phyloP scores from a whole-genome alignment of 2,888 invertebrate species.

The Acrobasis repandana region DNA sequence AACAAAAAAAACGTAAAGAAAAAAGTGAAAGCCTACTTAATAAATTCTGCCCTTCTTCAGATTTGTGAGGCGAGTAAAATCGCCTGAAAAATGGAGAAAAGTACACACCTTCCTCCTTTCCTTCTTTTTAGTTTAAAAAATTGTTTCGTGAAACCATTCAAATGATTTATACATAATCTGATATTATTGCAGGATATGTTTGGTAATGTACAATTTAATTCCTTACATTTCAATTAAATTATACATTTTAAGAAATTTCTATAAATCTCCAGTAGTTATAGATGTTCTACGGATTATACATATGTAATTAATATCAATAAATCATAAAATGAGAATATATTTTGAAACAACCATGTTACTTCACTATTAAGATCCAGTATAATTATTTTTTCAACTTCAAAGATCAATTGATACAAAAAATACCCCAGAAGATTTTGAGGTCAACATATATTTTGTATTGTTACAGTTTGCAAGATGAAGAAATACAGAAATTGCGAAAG shows the following conservation, averaged over 20 bases:
- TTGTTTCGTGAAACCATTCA: not conserved
- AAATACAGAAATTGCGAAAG: constrained; percentile 63
- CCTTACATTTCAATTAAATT: no score
- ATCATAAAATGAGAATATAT: no score
- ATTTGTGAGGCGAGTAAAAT: constrained; percentile 26
- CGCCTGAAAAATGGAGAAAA: constrained; percentile 28
- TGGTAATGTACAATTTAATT: not conserved
- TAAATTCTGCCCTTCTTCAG: constrained; percentile 1
- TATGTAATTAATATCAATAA: no score
- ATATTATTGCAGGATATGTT: not conserved
- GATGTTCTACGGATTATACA: no score
- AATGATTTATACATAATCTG: not conserved
- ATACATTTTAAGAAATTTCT: no score
- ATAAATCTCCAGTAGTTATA: no score
- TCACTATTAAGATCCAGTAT: no score
- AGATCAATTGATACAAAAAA: no score
- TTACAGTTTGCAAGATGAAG: constrained; percentile 56
- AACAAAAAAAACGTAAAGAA: constrained; percentile 2
- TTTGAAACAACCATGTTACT: no score
- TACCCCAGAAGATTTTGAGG: not conserved
- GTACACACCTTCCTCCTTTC: constrained; percentile 17
- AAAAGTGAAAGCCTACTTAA: constrained; percentile 14
- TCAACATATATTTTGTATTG: constrained; percentile 28
- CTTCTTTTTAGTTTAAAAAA: not conserved
- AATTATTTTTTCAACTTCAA: no score